Conservation (phyloP, 2,797 vertebrate species). For the Bradypodion ventrale region DNA sequence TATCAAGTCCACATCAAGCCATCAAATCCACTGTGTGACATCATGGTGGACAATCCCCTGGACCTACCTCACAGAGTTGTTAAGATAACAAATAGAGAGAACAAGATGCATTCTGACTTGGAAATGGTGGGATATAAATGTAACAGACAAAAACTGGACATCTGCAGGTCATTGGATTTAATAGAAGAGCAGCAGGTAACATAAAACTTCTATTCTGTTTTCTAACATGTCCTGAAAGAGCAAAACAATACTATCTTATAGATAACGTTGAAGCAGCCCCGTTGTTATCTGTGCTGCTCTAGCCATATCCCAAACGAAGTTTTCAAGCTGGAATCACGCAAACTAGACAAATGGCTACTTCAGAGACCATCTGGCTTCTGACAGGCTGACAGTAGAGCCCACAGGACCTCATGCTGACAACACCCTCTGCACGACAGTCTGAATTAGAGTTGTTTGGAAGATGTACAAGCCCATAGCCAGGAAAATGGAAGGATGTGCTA, state of each 20-base stretch:
- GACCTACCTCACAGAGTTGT: background rate
- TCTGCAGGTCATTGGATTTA: background rate
- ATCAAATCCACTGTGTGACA: background rate
- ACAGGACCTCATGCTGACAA: constrained; percentile 20
- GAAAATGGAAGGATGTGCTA: background rate
- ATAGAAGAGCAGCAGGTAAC: background rate
- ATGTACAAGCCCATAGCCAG: background rate
- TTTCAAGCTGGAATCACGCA: constrained; percentile 10
- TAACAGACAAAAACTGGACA: background rate
- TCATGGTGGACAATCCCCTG: background rate
- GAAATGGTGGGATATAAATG: too few species aligned
- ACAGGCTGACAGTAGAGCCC: constrained; percentile 4
- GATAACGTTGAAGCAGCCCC: background rate
- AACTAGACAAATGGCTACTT: constrained; percentile 27
- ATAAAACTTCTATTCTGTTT: background rate
- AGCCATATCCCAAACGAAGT: constrained; percentile 3
- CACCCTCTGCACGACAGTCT: constrained; percentile 20
- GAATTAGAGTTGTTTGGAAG: constrained; percentile 35
- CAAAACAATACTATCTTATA: too few species aligned
- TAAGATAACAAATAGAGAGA: background rate
- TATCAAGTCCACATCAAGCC: too few species aligned
- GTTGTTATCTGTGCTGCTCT: background rate
- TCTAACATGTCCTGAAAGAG: background rate
- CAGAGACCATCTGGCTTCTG: constrained; percentile 35
- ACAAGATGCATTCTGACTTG: background rate